Evolutionary conservation across 2,113 vertebrate species (phyloP).

Genomic region (Centropus unirufus): DNA sequence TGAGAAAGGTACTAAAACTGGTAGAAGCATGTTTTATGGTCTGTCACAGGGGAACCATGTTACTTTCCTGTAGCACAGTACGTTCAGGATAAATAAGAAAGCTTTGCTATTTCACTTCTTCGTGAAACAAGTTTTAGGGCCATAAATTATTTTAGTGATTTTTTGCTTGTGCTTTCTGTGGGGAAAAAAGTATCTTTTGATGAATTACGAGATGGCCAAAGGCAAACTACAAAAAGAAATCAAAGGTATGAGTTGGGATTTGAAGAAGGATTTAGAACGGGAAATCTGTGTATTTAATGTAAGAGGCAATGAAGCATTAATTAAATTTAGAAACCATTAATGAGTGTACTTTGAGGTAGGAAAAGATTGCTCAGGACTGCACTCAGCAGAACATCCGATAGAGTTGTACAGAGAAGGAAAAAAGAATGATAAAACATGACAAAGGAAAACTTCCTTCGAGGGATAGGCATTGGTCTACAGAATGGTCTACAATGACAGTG

Average conservation of each 20-base stretch:
- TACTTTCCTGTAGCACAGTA: background rate
- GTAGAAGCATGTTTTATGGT: background rate
- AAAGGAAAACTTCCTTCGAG: background rate
- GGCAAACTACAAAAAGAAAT: background rate
- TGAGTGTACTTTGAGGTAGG: background rate
- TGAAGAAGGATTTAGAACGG: background rate
- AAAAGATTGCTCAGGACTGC: background rate
- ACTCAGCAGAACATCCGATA: background rate
- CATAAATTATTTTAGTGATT: background rate
- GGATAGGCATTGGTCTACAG: background rate
- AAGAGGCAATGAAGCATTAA: constrained; percentile 40
- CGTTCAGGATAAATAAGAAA: background rate
- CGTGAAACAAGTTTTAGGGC: background rate
- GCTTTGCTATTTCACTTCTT: background rate
- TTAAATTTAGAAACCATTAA: constrained; percentile 16
- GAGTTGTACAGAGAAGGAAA: background rate
- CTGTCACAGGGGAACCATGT: background rate
- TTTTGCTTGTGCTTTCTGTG: background rate
- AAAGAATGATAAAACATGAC: background rate
- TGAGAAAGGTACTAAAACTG: constrained; percentile 12
- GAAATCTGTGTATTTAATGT: constrained; percentile 22
- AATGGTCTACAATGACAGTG: background rate
- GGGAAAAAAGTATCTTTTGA: background rate
- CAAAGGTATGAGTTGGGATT: background rate
- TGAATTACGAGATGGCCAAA: background rate